Conservation (phyloP, 2,888 invertebrate species). For the Pecten maximus region DNA sequence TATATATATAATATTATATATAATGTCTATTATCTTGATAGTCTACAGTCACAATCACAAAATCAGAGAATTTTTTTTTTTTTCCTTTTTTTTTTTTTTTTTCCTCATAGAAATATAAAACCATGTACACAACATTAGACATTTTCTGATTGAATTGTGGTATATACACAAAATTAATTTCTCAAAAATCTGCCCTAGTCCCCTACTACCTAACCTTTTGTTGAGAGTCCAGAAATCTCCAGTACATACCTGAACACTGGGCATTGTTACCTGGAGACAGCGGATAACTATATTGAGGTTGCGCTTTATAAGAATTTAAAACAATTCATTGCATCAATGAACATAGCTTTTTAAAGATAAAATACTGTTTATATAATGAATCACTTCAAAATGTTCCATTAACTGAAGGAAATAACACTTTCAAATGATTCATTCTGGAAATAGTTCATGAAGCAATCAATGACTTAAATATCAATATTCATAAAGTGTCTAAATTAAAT, state of each 20-base stretch:
- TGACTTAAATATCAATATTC: not conserved
- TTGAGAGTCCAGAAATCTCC: not conserved
- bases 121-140: too few species aligned
- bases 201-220: not conserved
- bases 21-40: too few species aligned
- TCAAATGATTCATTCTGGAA: not conserved
- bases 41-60: too few species aligned
- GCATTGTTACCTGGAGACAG: slow-evolving; percentile 17
- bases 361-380: not conserved
- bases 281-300: slow-evolving; percentile 28
- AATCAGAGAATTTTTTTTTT: too few species aligned
- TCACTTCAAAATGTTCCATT: not conserved
- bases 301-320: slow-evolving; percentile 27
- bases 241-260: not conserved
- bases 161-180: not conserved
- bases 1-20: too few species aligned
- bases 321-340: slow-evolving; percentile 1
- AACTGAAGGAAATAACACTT: not conserved
- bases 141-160: not conserved
- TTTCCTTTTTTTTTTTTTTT: too few species aligned
- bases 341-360: not conserved
- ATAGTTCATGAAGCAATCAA: not conserved
- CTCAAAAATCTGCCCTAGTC: too few species aligned
- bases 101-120: too few species aligned
- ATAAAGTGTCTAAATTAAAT: not conserved